Conservation (phyloP, 1,140 invertebrate species). For the Diachasmimorpha longicaudata region DNA sequence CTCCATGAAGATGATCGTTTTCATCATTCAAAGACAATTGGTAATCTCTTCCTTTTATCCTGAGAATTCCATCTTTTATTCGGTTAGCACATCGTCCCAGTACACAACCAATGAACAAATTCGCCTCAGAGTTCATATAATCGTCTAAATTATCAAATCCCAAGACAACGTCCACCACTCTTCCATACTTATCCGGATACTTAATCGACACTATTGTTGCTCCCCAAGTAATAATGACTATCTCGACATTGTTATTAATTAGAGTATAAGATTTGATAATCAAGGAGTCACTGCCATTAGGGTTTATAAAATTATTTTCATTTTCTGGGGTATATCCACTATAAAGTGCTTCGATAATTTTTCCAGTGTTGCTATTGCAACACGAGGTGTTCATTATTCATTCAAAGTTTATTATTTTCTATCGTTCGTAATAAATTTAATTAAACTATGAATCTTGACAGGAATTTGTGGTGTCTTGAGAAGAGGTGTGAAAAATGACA, state of each 20-base stretch:
- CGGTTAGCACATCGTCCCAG: constrained; percentile 88
- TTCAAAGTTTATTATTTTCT: not conserved
- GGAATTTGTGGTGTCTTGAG: not conserved
- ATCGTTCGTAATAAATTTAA: not conserved
- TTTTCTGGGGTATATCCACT: constrained; percentile 41
- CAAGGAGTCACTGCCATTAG: not conserved
- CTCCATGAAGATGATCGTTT: constrained; percentile 31
- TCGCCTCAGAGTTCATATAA: constrained; percentile 66
- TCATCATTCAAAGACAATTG: constrained; percentile 73
- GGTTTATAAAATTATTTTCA: not conserved
- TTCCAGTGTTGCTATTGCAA: constrained; percentile 39
- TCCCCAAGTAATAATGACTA: constrained; percentile 71
- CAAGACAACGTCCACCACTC: constrained; percentile 69
- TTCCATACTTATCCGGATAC: constrained; percentile 70
- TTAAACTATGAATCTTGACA: no score
- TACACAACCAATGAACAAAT: constrained; percentile 83
- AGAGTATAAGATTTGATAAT: constrained; percentile 61
- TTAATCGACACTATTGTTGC: constrained; percentile 72
- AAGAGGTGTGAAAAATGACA: not conserved
- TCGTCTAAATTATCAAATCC: constrained; percentile 74
- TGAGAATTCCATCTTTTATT: constrained; percentile 73
- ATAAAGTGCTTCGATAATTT: constrained; percentile 45
- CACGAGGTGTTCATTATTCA: constrained; percentile 33
- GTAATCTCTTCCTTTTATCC: constrained; percentile 72
- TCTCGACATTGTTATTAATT: constrained; percentile 62